Conservation (phyloP, 2,888 invertebrate species). For the Oscheius sp. region DNA sequence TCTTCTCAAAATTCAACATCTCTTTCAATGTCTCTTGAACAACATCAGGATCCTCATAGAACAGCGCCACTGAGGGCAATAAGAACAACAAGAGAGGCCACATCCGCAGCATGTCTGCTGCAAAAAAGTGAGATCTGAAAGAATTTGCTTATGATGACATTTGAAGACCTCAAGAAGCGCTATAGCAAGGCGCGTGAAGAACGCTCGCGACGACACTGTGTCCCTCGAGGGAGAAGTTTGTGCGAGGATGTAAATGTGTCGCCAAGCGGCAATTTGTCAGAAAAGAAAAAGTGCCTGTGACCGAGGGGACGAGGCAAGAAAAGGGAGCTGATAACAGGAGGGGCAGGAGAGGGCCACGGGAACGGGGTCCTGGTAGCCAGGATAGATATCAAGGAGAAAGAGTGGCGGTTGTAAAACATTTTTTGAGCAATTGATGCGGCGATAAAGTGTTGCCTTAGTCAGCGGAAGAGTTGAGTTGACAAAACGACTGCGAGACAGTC, state of each 20-base stretch:
- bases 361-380: background rate
- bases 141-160: background rate
- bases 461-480: too few relatives aligned
- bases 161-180: background rate
- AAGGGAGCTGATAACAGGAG: background rate
- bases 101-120: slow-evolving; percentile 15
- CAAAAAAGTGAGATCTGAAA: slow-evolving; percentile 1
- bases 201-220: background rate
- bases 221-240: background rate
- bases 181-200: slow-evolving; percentile 3
- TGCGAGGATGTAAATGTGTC: slow-evolving; percentile 28
- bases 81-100: slow-evolving; percentile 4
- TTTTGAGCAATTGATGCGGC: background rate
- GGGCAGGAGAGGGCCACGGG: background rate
- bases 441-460: too few relatives aligned
- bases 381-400: background rate
- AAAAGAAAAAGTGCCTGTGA: slow-evolving; percentile 25
- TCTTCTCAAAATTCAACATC: slow-evolving; percentile 30
- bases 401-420: background rate
- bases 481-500: too few relatives aligned
- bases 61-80: background rate
- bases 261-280: slow-evolving; percentile 38
- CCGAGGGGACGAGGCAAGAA: background rate
- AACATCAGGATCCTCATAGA: slow-evolving; percentile 32
- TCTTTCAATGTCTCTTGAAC: slow-evolving; percentile 37